phyloP scores from a whole-genome alignment of 2,113 vertebrate species.

The Pardalotus punctatus region DNA sequence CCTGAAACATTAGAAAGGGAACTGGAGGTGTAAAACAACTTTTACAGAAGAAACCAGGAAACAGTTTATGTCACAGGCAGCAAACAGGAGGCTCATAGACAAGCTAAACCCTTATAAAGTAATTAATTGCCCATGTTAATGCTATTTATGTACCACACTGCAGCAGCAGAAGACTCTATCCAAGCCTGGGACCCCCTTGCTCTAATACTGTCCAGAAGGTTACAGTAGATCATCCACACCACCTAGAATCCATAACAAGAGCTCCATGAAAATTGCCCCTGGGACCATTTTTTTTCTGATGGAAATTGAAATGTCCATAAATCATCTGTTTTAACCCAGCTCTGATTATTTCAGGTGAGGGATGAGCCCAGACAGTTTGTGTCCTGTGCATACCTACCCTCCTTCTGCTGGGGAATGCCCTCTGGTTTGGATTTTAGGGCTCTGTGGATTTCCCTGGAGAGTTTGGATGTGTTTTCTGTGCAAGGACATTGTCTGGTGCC shows the following conservation, averaged over 20 bases:
- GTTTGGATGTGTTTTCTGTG: neutral
- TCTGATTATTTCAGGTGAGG: neutral
- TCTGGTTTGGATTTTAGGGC: neutral
- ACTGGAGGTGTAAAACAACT: neutral
- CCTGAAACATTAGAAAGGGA: neutral
- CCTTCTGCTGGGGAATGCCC: neutral
- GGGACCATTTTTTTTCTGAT: neutral
- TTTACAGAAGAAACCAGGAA: neutral
- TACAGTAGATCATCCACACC: neutral
- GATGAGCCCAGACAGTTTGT: neutral
- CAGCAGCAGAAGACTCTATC: neutral
- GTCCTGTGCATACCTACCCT: neutral
- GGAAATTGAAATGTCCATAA: neutral
- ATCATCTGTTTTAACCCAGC: neutral
- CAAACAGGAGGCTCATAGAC: fast-evolving
- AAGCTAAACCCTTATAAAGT: neutral
- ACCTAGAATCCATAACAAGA: neutral
- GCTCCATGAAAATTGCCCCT: neutral
- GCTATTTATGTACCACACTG: neutral
- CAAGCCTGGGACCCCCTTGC: neutral
- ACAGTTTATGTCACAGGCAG: neutral
- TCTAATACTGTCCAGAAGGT: neutral
- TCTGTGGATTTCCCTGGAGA: neutral
- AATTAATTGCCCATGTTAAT: neutral
- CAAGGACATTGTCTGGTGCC: neutral